Evolutionary conservation across 2,888 invertebrate genomes (phyloP), one percentile per base, ranked within the genome.

Genomic region (Chrysopilus asiliformis): DNA sequence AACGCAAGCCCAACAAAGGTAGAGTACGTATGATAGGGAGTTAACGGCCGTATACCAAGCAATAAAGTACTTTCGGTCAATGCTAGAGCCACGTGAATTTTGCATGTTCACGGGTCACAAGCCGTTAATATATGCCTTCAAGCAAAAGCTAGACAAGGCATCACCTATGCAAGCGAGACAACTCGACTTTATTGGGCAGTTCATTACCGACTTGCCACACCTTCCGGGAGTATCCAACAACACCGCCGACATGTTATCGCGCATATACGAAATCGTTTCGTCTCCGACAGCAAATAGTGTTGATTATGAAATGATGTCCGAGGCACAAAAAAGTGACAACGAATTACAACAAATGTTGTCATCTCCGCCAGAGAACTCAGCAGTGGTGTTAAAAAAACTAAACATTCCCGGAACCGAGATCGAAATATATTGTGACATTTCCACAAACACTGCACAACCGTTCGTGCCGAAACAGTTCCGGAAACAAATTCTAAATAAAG

Each of bases 401-500:
- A 14, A 5, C 5, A 8, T 8, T 29, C 7, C 7, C 7, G 4
- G 7, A 29, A 16, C 9, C 4, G 10, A 29, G 4, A 29, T 5
- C 12, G 29, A 25, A 19, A 29, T 39, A 17, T 14, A 4, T 15
- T 39, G 39, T 15, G 39, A 39, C 16, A 18, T 35, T 16, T 39
- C 39, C 12, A 35, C 26, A 9, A 17, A 24, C n/a, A 12, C 4
- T 7, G 10, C 27, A 19, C 13, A 32, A 18, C 39, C 39, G 5
- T 34, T 31, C 9, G 16, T 39, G 4, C 6, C 39, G 4, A 25
- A 15, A 7, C 13, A 18, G 9, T 26, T 25, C 22, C 13, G 34
- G 5, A 4, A 24, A 16, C 12, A 7, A 4, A 14, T 39, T 4
- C 14, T 39, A 4, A 9, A 30, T 2, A 24, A 12, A 9, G 10